Evolutionary conservation across 2,797 vertebrate species (phyloP).

Genomic region (Aldrovandia affinis): DNA sequence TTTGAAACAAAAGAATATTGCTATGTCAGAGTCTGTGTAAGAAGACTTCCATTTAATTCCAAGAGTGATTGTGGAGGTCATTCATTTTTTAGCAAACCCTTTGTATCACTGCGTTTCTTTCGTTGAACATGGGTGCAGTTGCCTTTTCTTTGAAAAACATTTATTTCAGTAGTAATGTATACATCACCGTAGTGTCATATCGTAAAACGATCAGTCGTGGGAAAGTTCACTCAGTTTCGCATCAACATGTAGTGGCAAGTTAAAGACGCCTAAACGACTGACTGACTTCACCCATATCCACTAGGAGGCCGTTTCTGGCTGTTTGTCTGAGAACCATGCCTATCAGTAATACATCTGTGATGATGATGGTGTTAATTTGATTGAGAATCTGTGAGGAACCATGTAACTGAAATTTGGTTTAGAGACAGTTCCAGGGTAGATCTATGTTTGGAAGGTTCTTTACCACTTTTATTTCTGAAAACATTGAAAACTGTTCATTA

Average conservation of each 20-base stretch:
- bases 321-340: background rate
- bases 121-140: background rate
- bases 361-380: no score
- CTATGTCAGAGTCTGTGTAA: background rate
- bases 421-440: no score
- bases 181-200: no score
- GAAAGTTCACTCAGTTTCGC: background rate
- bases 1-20: background rate
- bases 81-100: background rate
- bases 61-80: background rate
- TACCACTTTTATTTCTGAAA: background rate
- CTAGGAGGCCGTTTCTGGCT: background rate
- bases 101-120: background rate
- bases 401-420: no score
- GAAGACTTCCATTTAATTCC: background rate
- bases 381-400: no score
- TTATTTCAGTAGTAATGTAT: no score
- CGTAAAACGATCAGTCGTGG: background rate
- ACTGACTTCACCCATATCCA: background rate
- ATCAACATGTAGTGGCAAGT: background rate
- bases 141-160: background rate
- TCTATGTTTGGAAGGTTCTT: background rate
- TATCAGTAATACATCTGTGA: background rate
- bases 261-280: background rate
- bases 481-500: no score